A percentile compares a stretch with the other conserved stretches of the same genome.
Conservation (phyloP, 1,140 invertebrate species). For the Limonius californicus region DNA sequence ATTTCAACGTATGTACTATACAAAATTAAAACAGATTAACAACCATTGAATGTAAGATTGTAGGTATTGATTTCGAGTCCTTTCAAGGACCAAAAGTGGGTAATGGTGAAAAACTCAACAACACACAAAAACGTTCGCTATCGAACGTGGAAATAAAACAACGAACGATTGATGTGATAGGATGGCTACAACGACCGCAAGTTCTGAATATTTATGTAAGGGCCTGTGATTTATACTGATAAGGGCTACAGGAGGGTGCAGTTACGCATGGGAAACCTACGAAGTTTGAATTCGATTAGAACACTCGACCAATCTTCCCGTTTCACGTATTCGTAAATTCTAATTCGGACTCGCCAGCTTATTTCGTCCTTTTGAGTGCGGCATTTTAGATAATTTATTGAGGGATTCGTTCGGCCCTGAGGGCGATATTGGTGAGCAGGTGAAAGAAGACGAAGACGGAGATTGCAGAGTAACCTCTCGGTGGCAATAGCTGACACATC, state of each 20-base stretch:
- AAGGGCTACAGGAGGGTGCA: neutral
- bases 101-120: no score
- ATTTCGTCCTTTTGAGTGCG: neutral
- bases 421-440: neutral
- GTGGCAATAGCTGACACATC: conserved; percentile 1
- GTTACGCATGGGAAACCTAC: neutral
- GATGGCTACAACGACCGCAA: neutral
- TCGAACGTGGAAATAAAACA: no score
- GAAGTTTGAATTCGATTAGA: neutral
- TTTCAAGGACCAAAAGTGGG: no score
- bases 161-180: neutral
- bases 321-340: neutral
- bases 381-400: neutral
- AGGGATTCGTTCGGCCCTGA: neutral
- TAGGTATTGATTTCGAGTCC: no score
- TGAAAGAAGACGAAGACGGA: neutral
- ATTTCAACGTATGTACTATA: no score
- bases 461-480: neutral
- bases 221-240: conserved; percentile 1
- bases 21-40: no score
- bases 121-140: no score
- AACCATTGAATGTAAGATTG: no score
- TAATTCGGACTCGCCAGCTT: neutral
- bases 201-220: conserved; percentile 1
- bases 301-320: neutral